Base-by-base conservation (phyloP, 2,113 vertebrate genomes). In the Eonycteris spelaea region DNA sequence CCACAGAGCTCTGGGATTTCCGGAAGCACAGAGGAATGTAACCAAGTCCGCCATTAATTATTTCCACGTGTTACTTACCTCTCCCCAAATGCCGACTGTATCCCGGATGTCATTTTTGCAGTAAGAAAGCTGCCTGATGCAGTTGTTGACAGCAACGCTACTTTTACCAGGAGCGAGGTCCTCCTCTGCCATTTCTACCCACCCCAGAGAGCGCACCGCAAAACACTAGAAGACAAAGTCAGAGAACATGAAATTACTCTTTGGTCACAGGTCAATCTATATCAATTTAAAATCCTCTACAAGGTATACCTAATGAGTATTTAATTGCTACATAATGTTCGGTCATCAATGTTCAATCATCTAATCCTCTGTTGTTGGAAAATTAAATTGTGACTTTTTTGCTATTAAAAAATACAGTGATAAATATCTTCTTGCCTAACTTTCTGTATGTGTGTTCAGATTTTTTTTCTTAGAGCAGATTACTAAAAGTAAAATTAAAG, bases 31-130 rank as follows among this genome's bases (percentile, higher is more conserved):
- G n/a, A 0, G 0, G 67, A 45, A 6, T 0, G 1, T 3, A 21
- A 55, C 21, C 10, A 30, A 2, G 8, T 1, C 19, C 2, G 33
- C 18, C 4, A 1, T 2, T 2, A 28, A 11, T 9, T 0, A 3
- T 7, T 11, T 13, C n/a, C 70, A 28, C 0, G 0, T 0, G 1
- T 1, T 63, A 94, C 98, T 98, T 97, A 99, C 99, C 99, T 99
- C 99, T 98, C 99, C 99, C 99, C 99, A 99, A 28, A 99, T 99
- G 79, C 99, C 99, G 0, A 99, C 99, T 0, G 99, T 99, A 97
- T 99, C 99, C 85, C 99, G 98, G 97, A 99, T 99, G 98, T 99
- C 99, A 0, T 99, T 99, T 98, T 99, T 99, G 98, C 99, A 99
- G 98, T 99, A 99, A 38, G 99, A 99, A 78, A 99, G 99, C 90